phyloP scores from a whole-genome alignment of 2,888 invertebrate genomes.

The Drosophila mayaguana region DNA sequence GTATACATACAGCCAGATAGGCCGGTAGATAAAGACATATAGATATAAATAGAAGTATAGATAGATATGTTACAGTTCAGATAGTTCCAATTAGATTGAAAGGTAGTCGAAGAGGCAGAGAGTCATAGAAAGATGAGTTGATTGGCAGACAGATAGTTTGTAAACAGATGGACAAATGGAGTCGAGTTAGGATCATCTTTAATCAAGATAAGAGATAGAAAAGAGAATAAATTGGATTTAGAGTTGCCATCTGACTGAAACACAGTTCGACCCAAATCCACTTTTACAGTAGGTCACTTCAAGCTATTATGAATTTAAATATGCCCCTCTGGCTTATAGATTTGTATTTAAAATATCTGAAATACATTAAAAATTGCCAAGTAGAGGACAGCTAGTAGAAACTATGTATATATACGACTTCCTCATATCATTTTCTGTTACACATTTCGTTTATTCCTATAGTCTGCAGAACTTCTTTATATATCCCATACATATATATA shows the following conservation, averaged over 20 bases:
- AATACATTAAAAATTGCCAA: too few species aligned
- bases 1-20: not conserved
- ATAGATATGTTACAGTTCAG: not conserved
- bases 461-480: not conserved
- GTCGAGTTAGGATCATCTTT: too few species aligned
- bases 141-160: not conserved
- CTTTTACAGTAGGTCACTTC: too few species aligned
- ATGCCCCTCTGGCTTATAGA: not conserved
- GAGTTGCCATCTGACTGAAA: too few species aligned
- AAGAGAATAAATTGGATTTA: too few species aligned
- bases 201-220: too few species aligned
- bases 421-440: not conserved
- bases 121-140: too few species aligned
- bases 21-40: not conserved
- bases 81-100: not conserved
- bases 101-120: not conserved
- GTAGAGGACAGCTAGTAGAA: not conserved
- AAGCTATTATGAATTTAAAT: not conserved
- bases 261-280: too few species aligned
- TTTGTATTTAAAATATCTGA: not conserved
- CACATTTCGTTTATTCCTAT: not conserved
- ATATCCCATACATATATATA: not conserved
- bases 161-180: not conserved
- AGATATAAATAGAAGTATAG: not conserved
- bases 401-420: not conserved